Evolutionary conservation across 2,888 invertebrate species (phyloP).

Genomic region (Sphaerophoria taeniata): DNA sequence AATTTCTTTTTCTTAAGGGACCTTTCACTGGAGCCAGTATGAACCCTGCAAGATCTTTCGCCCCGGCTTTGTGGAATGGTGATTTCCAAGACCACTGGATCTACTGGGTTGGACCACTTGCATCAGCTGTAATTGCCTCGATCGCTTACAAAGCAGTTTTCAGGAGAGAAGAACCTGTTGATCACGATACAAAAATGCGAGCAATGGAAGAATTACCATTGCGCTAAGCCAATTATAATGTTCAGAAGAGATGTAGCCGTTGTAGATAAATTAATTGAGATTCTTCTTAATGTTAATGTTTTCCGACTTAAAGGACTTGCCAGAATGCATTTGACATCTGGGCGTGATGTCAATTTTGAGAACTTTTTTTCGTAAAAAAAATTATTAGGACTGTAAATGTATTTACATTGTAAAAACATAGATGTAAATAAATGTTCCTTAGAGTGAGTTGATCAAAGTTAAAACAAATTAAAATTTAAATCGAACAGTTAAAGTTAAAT

Average conservation of each 20-base stretch:
- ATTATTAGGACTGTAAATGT: neutral
- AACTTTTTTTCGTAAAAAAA: neutral
- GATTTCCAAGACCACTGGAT: constrained; percentile 88
- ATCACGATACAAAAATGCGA: constrained; percentile 79
- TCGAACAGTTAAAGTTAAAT: neutral
- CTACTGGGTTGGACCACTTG: constrained; percentile 88
- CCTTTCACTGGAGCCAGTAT: constrained; percentile 89
- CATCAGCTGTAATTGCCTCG: constrained; percentile 82
- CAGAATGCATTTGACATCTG: constrained; percentile 28
- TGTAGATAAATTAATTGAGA: constrained; percentile 13
- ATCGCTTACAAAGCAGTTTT: constrained; percentile 83
- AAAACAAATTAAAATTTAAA: neutral
- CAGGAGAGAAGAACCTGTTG: constrained; percentile 80
- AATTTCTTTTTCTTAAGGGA: constrained; percentile 84
- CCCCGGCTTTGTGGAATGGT: constrained; percentile 88
- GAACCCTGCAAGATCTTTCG: constrained; percentile 89
- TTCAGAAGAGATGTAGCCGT: constrained; percentile 14
- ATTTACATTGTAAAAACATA: neutral
- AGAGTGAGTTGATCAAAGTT: constrained; percentile 14
- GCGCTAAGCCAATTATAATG: constrained; percentile 75
- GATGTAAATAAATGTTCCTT: constrained; percentile 2
- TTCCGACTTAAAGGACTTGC: constrained; percentile 24
- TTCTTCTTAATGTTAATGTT: constrained; percentile 21
- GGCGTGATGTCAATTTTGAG: constrained; percentile 13
- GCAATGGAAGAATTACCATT: constrained; percentile 81